Evolutionary conservation across 2,113 vertebrate genomes (phyloP), one percentile per base, ranked within the genome.

Genomic region (Trematomus loennbergii): DNA sequence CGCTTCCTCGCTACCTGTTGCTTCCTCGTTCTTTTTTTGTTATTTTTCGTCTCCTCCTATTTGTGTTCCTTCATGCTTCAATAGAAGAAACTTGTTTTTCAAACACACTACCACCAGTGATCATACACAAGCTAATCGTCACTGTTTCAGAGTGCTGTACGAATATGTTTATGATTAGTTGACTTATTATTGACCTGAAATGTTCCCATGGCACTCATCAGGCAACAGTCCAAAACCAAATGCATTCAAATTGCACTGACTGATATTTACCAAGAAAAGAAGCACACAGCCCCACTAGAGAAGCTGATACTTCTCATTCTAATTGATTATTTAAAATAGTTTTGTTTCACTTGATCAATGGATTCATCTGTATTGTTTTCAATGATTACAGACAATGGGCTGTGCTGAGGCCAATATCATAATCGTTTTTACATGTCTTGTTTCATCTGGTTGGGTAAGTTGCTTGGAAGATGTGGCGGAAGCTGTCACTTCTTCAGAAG

Each of bases 1-100:
- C 11, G 16, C 72, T 73, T 50, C 74, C 45, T 72, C 15, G 22
- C 76, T 74, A 83, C 83, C 88, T 81, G 74, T 84, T 66, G 77
- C 78, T 82, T 73, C 77, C 53, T 83, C 25, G 1, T 81, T 63
- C 71, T 33, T 22, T 33, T 75, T 36, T 45, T 50, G 49, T 73
- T 83, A 11, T 78, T 85, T 79, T 74, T 55, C n/a, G 4, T 40
- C 64, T 78, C 54, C 57, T 68, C 45, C 53, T 65, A 1, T 7
- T 80, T 55, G 52, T 55, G 52, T 63, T n/a, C 13, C 75, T 77
- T 63, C 33, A 62, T 53, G 36, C 55, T 67, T 72, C 62, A 69
- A 8, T 53, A 40, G 66, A 72, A 71, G 17, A 25, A 71, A 57
- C n/a, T 75, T 73, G n/a, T 82, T 85, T 75, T 70, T 40, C 9